A percentile compares a stretch with the other conserved stretches of the same genome.
These are phyloP conservation scores for Boulengerochromis microlepis DNA, from an alignment of 2,113 vertebrate genomes.

Conservation along the genomic window DNA sequence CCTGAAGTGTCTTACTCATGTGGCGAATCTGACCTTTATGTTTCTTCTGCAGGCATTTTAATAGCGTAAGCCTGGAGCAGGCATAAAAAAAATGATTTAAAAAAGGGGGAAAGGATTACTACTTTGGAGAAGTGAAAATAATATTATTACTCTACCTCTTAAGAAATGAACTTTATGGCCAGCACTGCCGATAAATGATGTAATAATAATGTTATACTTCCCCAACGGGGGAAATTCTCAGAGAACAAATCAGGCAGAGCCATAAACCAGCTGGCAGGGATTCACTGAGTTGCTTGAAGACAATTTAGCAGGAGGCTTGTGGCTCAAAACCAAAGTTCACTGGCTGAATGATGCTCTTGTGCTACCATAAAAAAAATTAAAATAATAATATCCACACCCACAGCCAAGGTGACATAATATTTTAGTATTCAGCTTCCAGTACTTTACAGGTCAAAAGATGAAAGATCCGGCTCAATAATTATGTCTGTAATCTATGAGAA, in stretches of 20 bases:
- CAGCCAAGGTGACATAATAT: background rate
- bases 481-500: conserved; percentile 10
- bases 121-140: background rate
- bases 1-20: background rate
- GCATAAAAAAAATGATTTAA: background rate
- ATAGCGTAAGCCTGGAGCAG: background rate
- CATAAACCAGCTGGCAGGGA: conserved; percentile 13
- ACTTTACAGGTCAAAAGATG: background rate
- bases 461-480: background rate
- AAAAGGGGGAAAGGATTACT: background rate
- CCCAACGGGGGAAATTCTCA: background rate
- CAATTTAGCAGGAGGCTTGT: background rate
- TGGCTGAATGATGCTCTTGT: background rate
- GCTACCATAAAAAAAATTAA: background rate
- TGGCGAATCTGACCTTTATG: conserved; percentile 27
- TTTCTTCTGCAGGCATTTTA: conserved; percentile 9
- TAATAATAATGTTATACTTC: conserved; percentile 32
- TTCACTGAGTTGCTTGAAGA: conserved; percentile 11
- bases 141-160: background rate
- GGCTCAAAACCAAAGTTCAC: background rate
- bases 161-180: background rate
- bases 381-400: background rate
- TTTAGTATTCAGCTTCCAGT: conserved; percentile 1
- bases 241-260: background rate
- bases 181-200: background rate